These are phyloP conservation scores for Carcina quercana DNA, from an alignment of 2,888 invertebrate genomes.

Conservation along the genomic window DNA sequence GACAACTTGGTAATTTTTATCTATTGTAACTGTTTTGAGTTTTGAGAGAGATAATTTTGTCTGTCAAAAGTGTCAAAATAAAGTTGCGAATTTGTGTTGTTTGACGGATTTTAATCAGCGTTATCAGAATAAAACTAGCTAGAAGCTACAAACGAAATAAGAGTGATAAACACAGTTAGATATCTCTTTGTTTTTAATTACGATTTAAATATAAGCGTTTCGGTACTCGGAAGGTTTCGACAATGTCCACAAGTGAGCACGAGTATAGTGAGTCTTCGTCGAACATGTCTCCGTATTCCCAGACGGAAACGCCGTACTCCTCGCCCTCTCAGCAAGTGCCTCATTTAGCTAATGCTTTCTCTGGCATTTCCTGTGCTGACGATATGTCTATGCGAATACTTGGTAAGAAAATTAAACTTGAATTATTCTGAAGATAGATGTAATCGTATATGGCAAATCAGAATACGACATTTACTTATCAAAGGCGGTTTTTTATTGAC, in stretches of 20 bases:
- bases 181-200: too few species aligned
- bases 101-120: too few species aligned
- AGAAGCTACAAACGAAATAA: not conserved
- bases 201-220: not conserved
- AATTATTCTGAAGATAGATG: too few species aligned
- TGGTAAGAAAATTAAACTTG: constrained; percentile 1
- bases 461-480: too few species aligned
- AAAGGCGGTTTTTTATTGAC: too few species aligned
- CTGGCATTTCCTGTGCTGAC: constrained; percentile 12
- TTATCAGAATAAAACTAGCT: too few species aligned
- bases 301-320: constrained; percentile 13
- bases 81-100: too few species aligned
- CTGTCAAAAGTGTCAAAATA: not conserved
- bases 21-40: too few species aligned
- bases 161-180: too few species aligned
- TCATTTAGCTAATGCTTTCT: constrained; percentile 8
- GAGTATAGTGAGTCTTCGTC: constrained; percentile 10
- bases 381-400: constrained; percentile 5
- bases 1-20: too few species aligned
- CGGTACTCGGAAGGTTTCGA: not conserved
- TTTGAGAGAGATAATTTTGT: not conserved
- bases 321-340: constrained; percentile 19
- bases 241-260: constrained; percentile 15
- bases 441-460: too few species aligned
- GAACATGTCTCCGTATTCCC: constrained; percentile 6